A percentile compares a stretch with the other conserved stretches of the same genome.
These are phyloP conservation scores for Digitonthophagus gazella DNA, from an alignment of 2,888 invertebrate species.

Conservation along the genomic window DNA sequence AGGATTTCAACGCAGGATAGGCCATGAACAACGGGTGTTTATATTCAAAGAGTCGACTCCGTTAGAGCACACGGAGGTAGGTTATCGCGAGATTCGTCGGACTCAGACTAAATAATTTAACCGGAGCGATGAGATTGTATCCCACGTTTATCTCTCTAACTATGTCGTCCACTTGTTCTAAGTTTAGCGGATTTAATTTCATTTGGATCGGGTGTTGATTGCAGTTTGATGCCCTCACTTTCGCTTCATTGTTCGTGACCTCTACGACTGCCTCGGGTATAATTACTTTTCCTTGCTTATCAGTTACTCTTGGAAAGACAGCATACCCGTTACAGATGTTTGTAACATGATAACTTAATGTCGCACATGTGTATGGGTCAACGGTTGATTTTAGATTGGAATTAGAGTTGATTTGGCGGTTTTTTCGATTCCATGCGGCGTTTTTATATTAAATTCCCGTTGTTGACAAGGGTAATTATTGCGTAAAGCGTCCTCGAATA, in stretches of 20 bases:
- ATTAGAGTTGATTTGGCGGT: neutral
- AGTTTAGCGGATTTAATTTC: neutral
- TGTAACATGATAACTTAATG: neutral
- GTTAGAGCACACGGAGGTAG: no score
- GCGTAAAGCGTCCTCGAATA: constrained; percentile 1
- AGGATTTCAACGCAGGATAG: no score
- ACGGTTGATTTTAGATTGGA: constrained; percentile 10
- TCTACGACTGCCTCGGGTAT: constrained; percentile 4
- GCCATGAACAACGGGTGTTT: no score
- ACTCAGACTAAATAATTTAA: no score
- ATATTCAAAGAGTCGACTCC: no score
- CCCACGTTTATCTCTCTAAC: neutral
- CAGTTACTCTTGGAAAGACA: constrained; percentile 1
- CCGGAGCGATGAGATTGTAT: neutral
- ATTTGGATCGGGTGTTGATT: neutral
- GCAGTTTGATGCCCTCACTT: neutral
- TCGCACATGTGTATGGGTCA: neutral
- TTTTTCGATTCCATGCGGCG: constrained; percentile 3
- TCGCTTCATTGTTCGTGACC: constrained; percentile 4
- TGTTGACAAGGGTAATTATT: constrained; percentile 17
- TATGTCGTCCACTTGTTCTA: constrained; percentile 1
- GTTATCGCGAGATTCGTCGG: no score
- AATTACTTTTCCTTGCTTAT: neutral
- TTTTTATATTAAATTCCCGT: constrained; percentile 10
- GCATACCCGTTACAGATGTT: constrained; percentile 12